Percentiles rank a stretch among this genome's conserved stretches.
Conservation (phyloP, 2,113 vertebrate species). For the Solea solea region DNA sequence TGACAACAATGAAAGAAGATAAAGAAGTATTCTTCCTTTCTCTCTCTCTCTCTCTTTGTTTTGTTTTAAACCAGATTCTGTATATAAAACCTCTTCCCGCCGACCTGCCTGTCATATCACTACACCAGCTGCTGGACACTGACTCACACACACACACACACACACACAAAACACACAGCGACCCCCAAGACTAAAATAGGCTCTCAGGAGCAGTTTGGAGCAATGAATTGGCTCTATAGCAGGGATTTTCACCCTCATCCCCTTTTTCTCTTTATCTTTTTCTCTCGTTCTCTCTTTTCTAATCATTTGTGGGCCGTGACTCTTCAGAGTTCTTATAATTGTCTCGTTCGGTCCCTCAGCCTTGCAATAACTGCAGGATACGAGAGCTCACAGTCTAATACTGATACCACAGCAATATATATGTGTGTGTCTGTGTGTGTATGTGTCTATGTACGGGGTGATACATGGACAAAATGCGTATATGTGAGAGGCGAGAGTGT, state of each 20-base stretch:
- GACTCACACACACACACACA: conserved; percentile 45
- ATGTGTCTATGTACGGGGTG: conserved; percentile 62
- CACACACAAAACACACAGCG: conserved; percentile 65
- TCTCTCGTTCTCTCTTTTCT: conserved; percentile 77
- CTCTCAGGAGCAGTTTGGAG: conserved; percentile 89
- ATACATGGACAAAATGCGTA: conserved; percentile 48
- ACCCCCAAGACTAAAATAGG: conserved; percentile 89
- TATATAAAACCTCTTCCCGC: conserved; percentile 16
- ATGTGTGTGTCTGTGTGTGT: conserved; percentile 65
- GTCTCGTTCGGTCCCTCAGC: conserved; percentile 81
- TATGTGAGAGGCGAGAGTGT: conserved; percentile 55
- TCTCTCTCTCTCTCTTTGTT: neutral
- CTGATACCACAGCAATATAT: conserved; percentile 73
- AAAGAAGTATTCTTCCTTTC: neutral
- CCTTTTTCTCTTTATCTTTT: conserved; percentile 77
- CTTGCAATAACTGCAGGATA: conserved; percentile 82
- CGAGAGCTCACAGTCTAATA: conserved; percentile 78
- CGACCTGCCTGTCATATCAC: conserved; percentile 63
- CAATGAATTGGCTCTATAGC: conserved; percentile 82
- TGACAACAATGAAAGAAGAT: too few relatives aligned
- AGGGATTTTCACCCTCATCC: conserved; percentile 80
- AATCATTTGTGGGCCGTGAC: conserved; percentile 82
- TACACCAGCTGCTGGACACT: conserved; percentile 26
- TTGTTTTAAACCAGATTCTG: too few relatives aligned
- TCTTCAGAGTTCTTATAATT: conserved; percentile 84